phyloP scores from a whole-genome alignment of 2,888 invertebrate genomes.

The Leptinotarsa peninsularis region DNA sequence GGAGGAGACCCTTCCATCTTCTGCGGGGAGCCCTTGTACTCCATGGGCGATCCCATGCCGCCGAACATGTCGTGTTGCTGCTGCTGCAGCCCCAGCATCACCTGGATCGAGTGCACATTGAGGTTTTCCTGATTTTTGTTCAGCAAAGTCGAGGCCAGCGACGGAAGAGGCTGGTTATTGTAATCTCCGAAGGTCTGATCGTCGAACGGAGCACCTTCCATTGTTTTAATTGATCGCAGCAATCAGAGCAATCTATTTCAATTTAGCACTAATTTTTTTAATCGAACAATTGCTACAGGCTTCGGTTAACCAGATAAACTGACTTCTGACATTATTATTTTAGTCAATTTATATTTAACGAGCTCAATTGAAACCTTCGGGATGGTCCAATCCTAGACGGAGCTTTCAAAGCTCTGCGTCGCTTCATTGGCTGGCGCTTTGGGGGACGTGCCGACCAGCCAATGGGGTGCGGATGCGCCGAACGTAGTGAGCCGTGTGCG shows the following conservation, averaged over 20 bases:
- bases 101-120: constrained; percentile 75
- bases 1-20: constrained; percentile 67
- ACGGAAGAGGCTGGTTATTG: constrained; percentile 69
- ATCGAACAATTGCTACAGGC: constrained; percentile 56
- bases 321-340: constrained; percentile 67
- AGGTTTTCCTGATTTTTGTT: constrained; percentile 64
- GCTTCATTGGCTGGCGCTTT: constrained; percentile 49
- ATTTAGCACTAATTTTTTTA: constrained; percentile 57
- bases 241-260: constrained; percentile 64
- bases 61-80: constrained; percentile 65
- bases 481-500: constrained; percentile 18
- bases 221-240: constrained; percentile 60
- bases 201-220: constrained; percentile 81
- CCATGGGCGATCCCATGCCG: constrained; percentile 66
- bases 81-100: constrained; percentile 75
- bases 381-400: constrained; percentile 55
- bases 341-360: constrained; percentile 68
- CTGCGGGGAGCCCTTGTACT: constrained; percentile 67
- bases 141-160: constrained; percentile 62
- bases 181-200: constrained; percentile 86
- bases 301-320: constrained; percentile 51
- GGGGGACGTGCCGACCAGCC: constrained; percentile 44
- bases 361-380: constrained; percentile 61
- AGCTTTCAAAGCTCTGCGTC: constrained; percentile 40
- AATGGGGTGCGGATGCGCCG: constrained; percentile 40